Base-by-base conservation (phyloP, 2,113 vertebrate genomes). In the Synodontis membranacea region DNA sequence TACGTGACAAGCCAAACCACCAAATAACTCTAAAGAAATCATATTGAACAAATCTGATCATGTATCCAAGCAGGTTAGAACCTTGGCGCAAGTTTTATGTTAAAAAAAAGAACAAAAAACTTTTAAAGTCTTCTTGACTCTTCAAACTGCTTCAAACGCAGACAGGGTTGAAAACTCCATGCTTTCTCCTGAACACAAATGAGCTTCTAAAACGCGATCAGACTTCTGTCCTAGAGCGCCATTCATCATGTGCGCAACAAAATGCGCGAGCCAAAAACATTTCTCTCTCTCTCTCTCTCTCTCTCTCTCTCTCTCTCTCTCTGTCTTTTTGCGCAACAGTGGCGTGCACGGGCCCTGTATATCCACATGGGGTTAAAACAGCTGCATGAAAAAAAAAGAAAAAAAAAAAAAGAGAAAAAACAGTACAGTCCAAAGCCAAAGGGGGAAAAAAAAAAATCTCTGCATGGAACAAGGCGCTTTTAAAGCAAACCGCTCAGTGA, bases 321-420 rank as follows among this genome's bases (percentile, higher is more conserved):
- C n/a, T n/a, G n/a, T 68, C 15, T 23, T 72, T 74, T 76, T 78
- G 46, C 74, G 74, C 74, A 78, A 78, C 46, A 50, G 74, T 52
- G 74, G 46, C 46, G 46, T 52, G 42, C 72, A 75, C 42, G 25
- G 5, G 72, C 72, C 17, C 42, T n/a, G 44, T 75, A 42, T 48
- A 48, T 75, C 42, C 72, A 75, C 72, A 78, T 78, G 74, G 74
- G 74, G 50, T 78, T 78, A 50, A 78, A 50, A 78, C 74, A 78
- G 74, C 46, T 78, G 72, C 42, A 75, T 75, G 37, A 21, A 42
- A 2, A 34, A 75, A n/a, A 48, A 50, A 28, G 25, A 72, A 1
- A 44, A 14, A n/a, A 19, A 2, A 5, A 48, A 48, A 48, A 76
- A 17, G 1, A 17, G 14, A 8, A 5, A n/a, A n/a, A 62, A 64